Percentiles rank a stretch among this genome's conserved stretches.
phyloP scores from a whole-genome alignment of 2,888 invertebrate genomes.

The Phaonia tiefii region DNA sequence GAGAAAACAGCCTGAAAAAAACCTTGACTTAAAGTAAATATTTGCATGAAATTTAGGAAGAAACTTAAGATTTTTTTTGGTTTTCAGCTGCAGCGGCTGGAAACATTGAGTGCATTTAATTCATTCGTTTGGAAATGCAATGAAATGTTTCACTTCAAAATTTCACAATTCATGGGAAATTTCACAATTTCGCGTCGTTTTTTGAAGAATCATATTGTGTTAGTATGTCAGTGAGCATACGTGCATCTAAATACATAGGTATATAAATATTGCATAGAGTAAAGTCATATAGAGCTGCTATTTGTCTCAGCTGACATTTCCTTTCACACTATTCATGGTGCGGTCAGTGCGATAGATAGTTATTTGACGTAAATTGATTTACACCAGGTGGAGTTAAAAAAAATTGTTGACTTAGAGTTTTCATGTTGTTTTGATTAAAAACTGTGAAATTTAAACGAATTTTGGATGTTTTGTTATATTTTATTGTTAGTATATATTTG shows the following conservation, averaged over 20 bases:
- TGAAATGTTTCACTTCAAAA: slow-evolving; percentile 20
- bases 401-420: too few relatives aligned
- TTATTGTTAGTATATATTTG: too few relatives aligned
- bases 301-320: too few relatives aligned
- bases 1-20: slow-evolving; percentile 34
- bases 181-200: slow-evolving; percentile 25
- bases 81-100: neutral
- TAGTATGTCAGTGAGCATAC: slow-evolving; percentile 17
- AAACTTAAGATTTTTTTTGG: neutral
- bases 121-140: slow-evolving; percentile 8
- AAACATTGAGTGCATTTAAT: slow-evolving; percentile 3
- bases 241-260: neutral
- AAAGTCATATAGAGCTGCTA: too few relatives aligned
- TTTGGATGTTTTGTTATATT: too few relatives aligned
- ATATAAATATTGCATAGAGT: slow-evolving; percentile 22
- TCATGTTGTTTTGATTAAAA: too few relatives aligned
- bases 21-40: slow-evolving; percentile 44
- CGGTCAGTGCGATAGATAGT: too few relatives aligned
- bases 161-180: slow-evolving; percentile 15
- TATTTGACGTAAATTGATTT: too few relatives aligned
- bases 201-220: slow-evolving; percentile 3
- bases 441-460: too few relatives aligned
- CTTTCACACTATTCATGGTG: too few relatives aligned
- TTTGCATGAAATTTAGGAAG: slow-evolving; percentile 2
- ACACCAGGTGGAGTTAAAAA: too few relatives aligned